Conservation (phyloP, 2,797 vertebrate species). For the Pipistrellus nathusii region DNA sequence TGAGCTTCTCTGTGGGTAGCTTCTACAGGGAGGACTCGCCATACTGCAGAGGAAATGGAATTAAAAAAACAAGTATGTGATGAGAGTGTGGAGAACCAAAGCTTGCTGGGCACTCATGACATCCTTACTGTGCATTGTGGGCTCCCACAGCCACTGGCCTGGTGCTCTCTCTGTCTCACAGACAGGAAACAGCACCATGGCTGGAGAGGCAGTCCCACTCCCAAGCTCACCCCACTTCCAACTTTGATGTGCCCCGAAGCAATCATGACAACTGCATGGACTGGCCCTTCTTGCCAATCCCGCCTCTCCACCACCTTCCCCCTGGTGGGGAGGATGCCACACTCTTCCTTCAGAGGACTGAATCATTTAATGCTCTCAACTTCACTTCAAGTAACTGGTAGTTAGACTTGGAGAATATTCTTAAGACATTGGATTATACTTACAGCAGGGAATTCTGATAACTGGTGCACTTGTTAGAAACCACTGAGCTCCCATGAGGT, state of each 20-base stretch:
- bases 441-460: neutral
- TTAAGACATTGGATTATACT: neutral
- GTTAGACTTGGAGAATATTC: neutral
- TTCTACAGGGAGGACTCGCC: neutral
- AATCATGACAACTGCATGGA: rapidly evolving
- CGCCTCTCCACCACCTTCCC: too few relatives aligned
- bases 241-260: neutral
- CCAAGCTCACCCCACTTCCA: rapidly evolving
- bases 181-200: neutral
- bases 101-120: too few relatives aligned
- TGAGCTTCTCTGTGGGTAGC: neutral
- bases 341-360: neutral
- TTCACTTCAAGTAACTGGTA: too few relatives aligned
- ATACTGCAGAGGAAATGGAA: neutral
- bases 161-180: neutral
- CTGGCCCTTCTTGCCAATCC: rapidly evolving
- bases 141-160: neutral
- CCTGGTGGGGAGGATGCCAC: neutral
- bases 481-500: too few relatives aligned
- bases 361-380: neutral
- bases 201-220: rapidly evolving
- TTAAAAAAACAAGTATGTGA: neutral
- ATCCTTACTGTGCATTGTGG: neutral
- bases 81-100: neutral
- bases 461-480: too few relatives aligned